A percentile compares a stretch with the other conserved stretches of the same genome.
Conservation (phyloP, 2,888 invertebrate species). For the Trisateles emortualis region DNA sequence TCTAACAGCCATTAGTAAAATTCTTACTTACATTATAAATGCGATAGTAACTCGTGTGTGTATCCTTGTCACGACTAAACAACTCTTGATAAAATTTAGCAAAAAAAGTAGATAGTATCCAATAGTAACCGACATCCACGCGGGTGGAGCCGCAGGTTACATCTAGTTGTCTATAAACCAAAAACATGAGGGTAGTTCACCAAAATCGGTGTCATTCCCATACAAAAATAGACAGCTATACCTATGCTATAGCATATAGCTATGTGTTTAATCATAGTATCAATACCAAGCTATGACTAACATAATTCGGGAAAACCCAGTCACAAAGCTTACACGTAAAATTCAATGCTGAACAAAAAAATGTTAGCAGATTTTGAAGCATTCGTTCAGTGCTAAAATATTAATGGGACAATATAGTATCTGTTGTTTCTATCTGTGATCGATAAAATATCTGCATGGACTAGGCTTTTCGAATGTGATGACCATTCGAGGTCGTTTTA, state of each 20-base stretch:
- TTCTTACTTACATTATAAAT: too few species aligned
- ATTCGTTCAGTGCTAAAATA: not conserved
- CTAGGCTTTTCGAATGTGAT: not conserved
- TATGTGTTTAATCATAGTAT: not conserved
- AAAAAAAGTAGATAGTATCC: too few species aligned
- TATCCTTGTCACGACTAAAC: too few species aligned
- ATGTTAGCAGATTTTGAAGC: not conserved
- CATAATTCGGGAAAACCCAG: not conserved
- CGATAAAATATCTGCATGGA: not conserved
- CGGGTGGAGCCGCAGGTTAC: too few species aligned
- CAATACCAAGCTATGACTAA: not conserved
- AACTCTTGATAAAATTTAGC: too few species aligned
- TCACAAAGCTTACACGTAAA: conserved; percentile 4
- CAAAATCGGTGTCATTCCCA: not conserved
- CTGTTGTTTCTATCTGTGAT: not conserved
- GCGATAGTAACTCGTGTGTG: too few species aligned
- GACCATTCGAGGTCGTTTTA: too few species aligned
- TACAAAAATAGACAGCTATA: not conserved
- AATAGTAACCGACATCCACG: too few species aligned
- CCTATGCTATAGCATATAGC: too few species aligned
- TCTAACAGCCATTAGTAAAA: too few species aligned
- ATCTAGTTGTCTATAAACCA: not conserved
- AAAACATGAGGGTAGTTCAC: not conserved
- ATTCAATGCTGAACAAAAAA: not conserved
- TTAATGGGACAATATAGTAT: not conserved